Base-by-base conservation (phyloP, 64 coral and sea anemone genomes). In the Dendronephthya gigantea region DNA sequence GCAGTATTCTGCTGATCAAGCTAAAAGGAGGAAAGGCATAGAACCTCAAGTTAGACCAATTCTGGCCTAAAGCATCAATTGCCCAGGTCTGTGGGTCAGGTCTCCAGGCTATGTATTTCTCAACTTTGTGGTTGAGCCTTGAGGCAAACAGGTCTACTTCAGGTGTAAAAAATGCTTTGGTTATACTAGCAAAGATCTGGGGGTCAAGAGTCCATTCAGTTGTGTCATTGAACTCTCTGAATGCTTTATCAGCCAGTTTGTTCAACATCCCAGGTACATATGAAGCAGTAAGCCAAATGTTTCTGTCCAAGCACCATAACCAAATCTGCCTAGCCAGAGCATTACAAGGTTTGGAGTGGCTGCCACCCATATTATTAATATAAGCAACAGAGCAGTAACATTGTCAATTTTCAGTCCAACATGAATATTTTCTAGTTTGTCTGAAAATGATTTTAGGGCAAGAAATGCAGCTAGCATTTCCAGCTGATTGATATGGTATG, bases 11-110 rank as follows among this genome's bases (percentile, higher is more conserved):
- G 1, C 31, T 30, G 2, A 91, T 72, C 49, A 88, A 81, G 45
- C 85, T 87, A 76, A 91, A 91, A 39, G 90, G 82, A 56, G 90
- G 86, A 39, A 85, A 92, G 48, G 69, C 86, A 82, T 92, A 88
- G 59, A 33, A 82, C 74, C 59, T 92, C 25, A 84, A 51, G 33
- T 84, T 83, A 37, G 19, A 35, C 86, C 90, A 88, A 35, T 39
- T 35, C 23, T 82, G 56, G 32, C 47, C 75, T 35, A 92, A 88
- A 17, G 90, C 82, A 92, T 92, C 90, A 40, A 81, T 59, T 0
- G 83, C 85, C 23, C 51, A 84, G 7, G 55, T 62, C 11, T 65
- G 23, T 14, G 86, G 82, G 35, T 92, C 90, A 23, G 90, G 90
- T 33, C 14, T 82, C 90, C 86, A 92, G 22, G 89, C 86, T 27